A percentile compares a stretch with the other conserved stretches of the same genome.
Evolutionary conservation across 2,888 invertebrate species (phyloP).

Genomic region (Agrotis exclamationis): DNA sequence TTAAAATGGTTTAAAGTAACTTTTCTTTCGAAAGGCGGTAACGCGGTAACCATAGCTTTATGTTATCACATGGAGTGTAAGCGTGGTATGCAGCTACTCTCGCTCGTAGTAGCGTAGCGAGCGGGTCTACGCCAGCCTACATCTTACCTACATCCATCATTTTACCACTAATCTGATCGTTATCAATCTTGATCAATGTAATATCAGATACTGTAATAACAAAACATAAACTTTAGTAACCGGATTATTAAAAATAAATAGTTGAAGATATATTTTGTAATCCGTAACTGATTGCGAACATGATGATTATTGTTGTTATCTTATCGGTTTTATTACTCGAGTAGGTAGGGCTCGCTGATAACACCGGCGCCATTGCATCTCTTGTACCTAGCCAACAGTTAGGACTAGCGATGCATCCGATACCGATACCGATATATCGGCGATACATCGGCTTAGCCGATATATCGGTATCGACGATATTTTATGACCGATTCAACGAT

Average conservation of each 20-base stretch:
- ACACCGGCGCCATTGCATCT: neutral
- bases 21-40: too few relatives aligned
- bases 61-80: too few relatives aligned
- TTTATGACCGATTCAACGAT: too few relatives aligned
- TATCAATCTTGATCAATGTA: conserved; percentile 1
- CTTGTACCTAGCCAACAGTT: neutral
- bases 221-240: conserved; percentile 6
- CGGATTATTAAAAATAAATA: conserved; percentile 13
- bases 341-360: conserved; percentile 20
- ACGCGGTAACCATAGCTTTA: too few relatives aligned
- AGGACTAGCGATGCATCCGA: too few relatives aligned
- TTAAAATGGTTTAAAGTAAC: too few relatives aligned
- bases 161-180: neutral
- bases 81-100: neutral
- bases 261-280: conserved; percentile 19
- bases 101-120: neutral
- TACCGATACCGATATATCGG: too few relatives aligned
- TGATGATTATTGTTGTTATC: conserved; percentile 22
- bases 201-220: neutral
- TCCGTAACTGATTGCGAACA: conserved; percentile 19
- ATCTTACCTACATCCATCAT: neutral
- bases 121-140: neutral
- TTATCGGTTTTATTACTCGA: conserved; percentile 25
- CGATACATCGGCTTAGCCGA: too few relatives aligned
- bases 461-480: too few relatives aligned